phyloP scores from a whole-genome alignment of 2,888 invertebrate genomes.

The Deladenus siricidicola region DNA sequence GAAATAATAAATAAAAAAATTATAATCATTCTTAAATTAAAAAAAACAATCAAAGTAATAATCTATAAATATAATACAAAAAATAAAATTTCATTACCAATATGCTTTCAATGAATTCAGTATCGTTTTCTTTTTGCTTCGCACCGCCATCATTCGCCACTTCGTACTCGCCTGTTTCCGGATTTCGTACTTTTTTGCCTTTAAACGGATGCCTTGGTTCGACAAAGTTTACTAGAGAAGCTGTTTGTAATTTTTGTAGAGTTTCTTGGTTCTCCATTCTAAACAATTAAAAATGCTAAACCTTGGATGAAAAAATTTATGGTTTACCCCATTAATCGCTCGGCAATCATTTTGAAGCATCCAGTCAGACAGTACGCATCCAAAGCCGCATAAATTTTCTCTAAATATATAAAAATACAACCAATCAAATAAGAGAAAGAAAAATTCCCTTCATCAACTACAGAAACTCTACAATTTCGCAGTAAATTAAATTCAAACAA shows the following conservation, averaged over 20 bases:
- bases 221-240: neutral
- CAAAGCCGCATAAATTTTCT: slow-evolving; percentile 15
- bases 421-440: too few relatives aligned
- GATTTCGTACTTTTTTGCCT: neutral
- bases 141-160: neutral
- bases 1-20: neutral
- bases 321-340: neutral
- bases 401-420: too few relatives aligned
- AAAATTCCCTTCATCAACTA: too few relatives aligned
- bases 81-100: neutral
- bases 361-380: slow-evolving; percentile 9
- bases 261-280: slow-evolving; percentile 1
- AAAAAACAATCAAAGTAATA: neutral
- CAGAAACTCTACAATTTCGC: too few relatives aligned
- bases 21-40: neutral
- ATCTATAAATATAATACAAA: too few relatives aligned
- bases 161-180: neutral
- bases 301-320: neutral
- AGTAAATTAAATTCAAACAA: neutral
- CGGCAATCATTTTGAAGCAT: slow-evolving; percentile 2
- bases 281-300: neutral
- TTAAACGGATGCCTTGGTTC: neutral
- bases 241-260: neutral
- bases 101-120: neutral
- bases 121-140: neutral